Evolutionary conservation across 2,113 vertebrate genomes (phyloP).

Genomic region (Poicephalus gulielmi): DNA sequence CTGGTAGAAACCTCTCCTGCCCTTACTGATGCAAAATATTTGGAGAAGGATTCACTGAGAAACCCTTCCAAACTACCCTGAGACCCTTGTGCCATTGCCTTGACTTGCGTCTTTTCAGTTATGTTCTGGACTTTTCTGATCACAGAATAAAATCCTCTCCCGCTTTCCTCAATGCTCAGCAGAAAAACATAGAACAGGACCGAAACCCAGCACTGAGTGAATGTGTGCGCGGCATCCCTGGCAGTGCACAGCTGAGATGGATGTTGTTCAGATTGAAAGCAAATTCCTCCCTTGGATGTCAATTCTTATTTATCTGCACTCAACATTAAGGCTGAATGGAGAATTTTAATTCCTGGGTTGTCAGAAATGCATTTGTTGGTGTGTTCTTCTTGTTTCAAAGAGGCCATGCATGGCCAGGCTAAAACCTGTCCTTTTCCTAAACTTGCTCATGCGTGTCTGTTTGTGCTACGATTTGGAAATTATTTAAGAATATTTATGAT

Average conservation of each 20-base stretch:
- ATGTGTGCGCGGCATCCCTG: background rate
- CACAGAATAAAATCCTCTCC: background rate
- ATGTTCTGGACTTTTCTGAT: rapidly evolving
- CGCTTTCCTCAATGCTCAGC: background rate
- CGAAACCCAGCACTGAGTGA: background rate
- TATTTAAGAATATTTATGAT: background rate
- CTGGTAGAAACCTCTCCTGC: background rate
- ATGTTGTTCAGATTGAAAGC: background rate
- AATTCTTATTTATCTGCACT: background rate
- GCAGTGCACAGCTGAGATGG: rapidly evolving
- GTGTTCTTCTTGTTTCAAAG: rapidly evolving
- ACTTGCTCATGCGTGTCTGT: background rate
- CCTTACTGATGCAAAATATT: background rate
- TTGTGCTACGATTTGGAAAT: background rate
- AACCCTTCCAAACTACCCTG: background rate
- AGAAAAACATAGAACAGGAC: background rate
- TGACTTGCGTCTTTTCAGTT: background rate
- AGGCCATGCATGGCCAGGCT: background rate
- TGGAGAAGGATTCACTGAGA: background rate
- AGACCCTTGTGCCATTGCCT: background rate
- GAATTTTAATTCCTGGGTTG: background rate
- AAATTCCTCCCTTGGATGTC: background rate
- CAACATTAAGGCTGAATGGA: background rate
- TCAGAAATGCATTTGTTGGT: background rate
- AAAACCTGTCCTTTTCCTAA: background rate